phyloP scores from a whole-genome alignment of 2,888 invertebrate genomes.

The Plutella xylostella region DNA sequence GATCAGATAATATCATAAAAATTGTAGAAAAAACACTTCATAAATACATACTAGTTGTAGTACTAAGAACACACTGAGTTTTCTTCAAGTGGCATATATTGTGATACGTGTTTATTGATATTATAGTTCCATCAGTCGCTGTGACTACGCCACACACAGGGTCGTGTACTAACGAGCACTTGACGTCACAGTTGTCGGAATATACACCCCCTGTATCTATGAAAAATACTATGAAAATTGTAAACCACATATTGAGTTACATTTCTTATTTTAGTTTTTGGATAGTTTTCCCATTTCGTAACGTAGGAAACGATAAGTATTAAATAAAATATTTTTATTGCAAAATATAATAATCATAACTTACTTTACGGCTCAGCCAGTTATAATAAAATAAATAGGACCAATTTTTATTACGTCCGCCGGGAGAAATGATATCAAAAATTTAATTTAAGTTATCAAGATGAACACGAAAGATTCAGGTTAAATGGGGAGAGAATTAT shows the following conservation, averaged over 20 bases:
- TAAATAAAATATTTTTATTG: too few species aligned
- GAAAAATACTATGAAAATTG: too few species aligned
- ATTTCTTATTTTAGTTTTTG: too few species aligned
- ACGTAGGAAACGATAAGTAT: too few species aligned
- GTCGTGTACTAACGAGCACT: conserved; percentile 40
- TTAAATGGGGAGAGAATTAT: not conserved
- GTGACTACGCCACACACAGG: conserved; percentile 36
- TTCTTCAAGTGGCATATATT: conserved; percentile 40
- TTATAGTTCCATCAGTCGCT: conserved; percentile 17
- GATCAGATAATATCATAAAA: too few species aligned
- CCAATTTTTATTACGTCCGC: conserved; percentile 28
- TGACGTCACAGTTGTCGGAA: conserved; percentile 25
- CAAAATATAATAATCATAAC: too few species aligned
- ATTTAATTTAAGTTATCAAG: conserved; percentile 16
- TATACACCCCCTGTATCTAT: conserved; percentile 5
- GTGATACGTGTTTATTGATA: conserved; percentile 27
- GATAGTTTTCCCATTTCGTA: too few species aligned
- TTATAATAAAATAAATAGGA: conserved; percentile 10
- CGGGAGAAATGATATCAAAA: conserved; percentile 15
- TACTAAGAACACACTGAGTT: conserved; percentile 27
- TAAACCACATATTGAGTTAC: too few species aligned
- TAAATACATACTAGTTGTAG: conserved; percentile 20
- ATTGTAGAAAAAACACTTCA: too few species aligned
- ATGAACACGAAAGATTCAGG: not conserved
- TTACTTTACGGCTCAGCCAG: too few species aligned